Evolutionary conservation across 2,888 invertebrate genomes (phyloP).

Genomic region (Eristalis tenax): DNA sequence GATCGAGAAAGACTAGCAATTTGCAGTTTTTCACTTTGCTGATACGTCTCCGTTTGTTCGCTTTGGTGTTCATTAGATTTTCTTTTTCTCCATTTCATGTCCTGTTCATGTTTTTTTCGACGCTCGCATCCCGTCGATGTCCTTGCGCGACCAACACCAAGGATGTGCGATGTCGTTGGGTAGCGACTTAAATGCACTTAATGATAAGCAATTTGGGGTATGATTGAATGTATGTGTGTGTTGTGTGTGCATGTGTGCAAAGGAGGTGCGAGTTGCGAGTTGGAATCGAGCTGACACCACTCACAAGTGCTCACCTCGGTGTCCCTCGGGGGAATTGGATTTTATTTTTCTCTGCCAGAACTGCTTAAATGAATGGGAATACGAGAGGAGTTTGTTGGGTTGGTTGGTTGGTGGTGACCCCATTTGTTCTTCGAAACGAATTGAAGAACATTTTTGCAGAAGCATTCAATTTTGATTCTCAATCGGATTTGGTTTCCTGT

Average conservation of each 20-base stretch:
- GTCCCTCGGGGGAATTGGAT: slow-evolving; percentile 19
- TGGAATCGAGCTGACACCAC: slow-evolving; percentile 54
- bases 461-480: slow-evolving; percentile 42
- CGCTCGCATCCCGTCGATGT: too few species aligned
- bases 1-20: slow-evolving; percentile 55
- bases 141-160: slow-evolving; percentile 18
- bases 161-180: slow-evolving; percentile 27
- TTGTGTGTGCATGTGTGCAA: too few species aligned
- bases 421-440: slow-evolving; percentile 33
- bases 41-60: slow-evolving; percentile 20
- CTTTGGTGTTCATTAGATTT: slow-evolving; percentile 48
- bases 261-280: neutral
- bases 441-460: slow-evolving; percentile 33
- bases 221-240: slow-evolving; percentile 5
- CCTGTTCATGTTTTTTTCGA: neutral
- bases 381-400: neutral
- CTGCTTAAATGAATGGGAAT: neutral
- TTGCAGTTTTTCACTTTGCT: slow-evolving; percentile 65
- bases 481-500: slow-evolving; percentile 46
- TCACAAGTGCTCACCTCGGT: slow-evolving; percentile 16
- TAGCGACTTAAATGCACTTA: slow-evolving; percentile 67
- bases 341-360: slow-evolving; percentile 16
- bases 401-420: slow-evolving; percentile 1
- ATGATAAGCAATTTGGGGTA: slow-evolving; percentile 66
- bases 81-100: neutral